These are phyloP conservation scores for Nasonovia ribisnigri DNA, from an alignment of 2,888 invertebrate genomes.

Conservation along the genomic window DNA sequence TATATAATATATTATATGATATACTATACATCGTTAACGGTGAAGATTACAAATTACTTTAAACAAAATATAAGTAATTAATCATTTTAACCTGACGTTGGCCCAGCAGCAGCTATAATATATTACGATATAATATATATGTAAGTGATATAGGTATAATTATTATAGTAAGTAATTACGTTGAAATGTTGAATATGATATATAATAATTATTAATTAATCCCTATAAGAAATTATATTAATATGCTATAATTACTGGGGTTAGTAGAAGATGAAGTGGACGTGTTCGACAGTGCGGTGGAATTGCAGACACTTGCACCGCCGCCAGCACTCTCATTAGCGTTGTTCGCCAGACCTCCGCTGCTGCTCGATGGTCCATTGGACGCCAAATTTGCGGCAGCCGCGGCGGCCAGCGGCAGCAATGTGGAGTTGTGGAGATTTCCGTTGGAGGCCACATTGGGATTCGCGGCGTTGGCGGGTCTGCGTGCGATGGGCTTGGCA, in stretches of 20 bases:
- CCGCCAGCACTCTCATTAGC: neutral
- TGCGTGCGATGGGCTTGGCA: slow-evolving; percentile 67
- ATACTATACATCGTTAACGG: neutral
- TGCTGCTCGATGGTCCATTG: neutral
- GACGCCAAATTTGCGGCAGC: neutral
- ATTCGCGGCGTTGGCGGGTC: slow-evolving; percentile 23
- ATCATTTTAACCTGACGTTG: slow-evolving; percentile 48
- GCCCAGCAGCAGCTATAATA: slow-evolving; percentile 4
- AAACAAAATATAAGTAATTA: slow-evolving; percentile 49
- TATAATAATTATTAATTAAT: slow-evolving; percentile 41
- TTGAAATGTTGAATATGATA: neutral
- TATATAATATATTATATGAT: neutral
- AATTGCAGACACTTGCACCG: neutral
- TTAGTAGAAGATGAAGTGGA: slow-evolving; percentile 22
- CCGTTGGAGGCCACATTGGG: slow-evolving; percentile 25
- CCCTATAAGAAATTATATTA: neutral
- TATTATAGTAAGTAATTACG: neutral
- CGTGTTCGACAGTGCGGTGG: slow-evolving; percentile 10
- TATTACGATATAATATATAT: neutral
- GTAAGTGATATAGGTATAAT: neutral
- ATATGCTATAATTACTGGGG: slow-evolving; percentile 20
- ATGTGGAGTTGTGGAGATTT: slow-evolving; percentile 41
- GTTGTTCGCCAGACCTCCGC: neutral
- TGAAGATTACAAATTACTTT: slow-evolving; percentile 57
- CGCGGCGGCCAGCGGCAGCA: slow-evolving; percentile 33